Evolutionary conservation across 2,888 invertebrate species (phyloP).

Genomic region (Spialia ferax): DNA sequence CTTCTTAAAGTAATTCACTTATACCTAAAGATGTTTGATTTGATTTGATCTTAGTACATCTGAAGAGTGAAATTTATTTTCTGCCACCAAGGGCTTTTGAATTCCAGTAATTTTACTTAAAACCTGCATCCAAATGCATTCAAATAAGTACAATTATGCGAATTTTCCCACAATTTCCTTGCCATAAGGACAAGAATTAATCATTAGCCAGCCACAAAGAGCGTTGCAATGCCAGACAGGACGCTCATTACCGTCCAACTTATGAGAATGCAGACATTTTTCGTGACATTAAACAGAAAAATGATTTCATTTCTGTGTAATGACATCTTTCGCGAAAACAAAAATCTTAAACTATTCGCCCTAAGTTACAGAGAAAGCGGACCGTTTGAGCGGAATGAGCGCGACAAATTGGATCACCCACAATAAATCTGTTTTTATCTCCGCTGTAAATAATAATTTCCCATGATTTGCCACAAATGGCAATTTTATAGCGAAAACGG

Average conservation of each 20-base stretch:
- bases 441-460: conserved; percentile 27
- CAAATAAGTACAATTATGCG: neutral
- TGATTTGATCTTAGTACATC: too few relatives aligned
- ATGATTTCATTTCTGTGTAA: conserved; percentile 23
- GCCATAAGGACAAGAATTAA: neutral
- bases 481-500: neutral
- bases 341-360: conserved; percentile 14
- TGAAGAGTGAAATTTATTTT: too few relatives aligned
- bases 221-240: conserved; percentile 1
- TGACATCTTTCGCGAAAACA: conserved; percentile 27
- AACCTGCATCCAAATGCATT: neutral
- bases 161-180: neutral
- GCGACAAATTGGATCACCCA: conserved; percentile 22
- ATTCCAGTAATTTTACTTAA: neutral
- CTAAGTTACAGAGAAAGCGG: neutral
- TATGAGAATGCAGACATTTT: conserved; percentile 12
- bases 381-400: conserved; percentile 2
- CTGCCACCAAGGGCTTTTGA: too few relatives aligned
- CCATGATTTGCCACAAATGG: conserved; percentile 19
- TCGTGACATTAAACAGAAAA: conserved; percentile 8
- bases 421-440: conserved; percentile 30
- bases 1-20: too few relatives aligned
- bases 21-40: too few relatives aligned
- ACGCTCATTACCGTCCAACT: neutral
- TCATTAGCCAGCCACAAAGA: neutral